Percentiles rank a stretch among this genome's conserved stretches.
These are phyloP conservation scores for Hydrolagus affinis DNA, from an alignment of 2,113 vertebrate species.

Conservation along the genomic window DNA sequence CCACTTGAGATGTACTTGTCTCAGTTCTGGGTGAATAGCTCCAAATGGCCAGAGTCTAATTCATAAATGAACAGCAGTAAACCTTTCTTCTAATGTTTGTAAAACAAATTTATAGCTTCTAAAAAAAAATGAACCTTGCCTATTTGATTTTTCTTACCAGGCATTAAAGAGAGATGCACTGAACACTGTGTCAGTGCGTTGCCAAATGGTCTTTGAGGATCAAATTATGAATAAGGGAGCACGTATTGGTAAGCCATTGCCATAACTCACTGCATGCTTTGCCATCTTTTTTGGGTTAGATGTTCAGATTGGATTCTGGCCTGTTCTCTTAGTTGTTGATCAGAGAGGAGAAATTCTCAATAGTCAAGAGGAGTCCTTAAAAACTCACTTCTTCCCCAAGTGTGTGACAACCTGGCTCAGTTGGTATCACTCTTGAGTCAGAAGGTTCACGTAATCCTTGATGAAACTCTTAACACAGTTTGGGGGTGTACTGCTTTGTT, in stretches of 20 bases:
- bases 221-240: conserved; percentile 58
- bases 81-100: background rate
- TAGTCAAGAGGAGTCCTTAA: too few species aligned
- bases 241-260: background rate
- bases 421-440: too few species aligned
- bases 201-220: conserved; percentile 85
- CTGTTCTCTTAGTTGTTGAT: background rate
- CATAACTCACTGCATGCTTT: background rate
- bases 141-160: conserved; percentile 45
- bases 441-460: too few species aligned
- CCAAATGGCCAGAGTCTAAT: too few species aligned
- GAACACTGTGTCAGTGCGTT: conserved; percentile 74
- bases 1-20: too few species aligned
- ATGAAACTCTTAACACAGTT: too few species aligned
- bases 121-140: background rate
- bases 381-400: too few species aligned
- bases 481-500: too few species aligned
- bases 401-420: too few species aligned
- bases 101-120: background rate
- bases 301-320: background rate
- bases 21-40: too few species aligned
- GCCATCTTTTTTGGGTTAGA: background rate
- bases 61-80: too few species aligned
- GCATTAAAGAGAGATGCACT: conserved; percentile 82
- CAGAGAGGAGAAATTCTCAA: too few species aligned